These are phyloP conservation scores for Pangasianodon hypophthalmus DNA, from an alignment of 2,113 vertebrate genomes.

Conservation along the genomic window DNA sequence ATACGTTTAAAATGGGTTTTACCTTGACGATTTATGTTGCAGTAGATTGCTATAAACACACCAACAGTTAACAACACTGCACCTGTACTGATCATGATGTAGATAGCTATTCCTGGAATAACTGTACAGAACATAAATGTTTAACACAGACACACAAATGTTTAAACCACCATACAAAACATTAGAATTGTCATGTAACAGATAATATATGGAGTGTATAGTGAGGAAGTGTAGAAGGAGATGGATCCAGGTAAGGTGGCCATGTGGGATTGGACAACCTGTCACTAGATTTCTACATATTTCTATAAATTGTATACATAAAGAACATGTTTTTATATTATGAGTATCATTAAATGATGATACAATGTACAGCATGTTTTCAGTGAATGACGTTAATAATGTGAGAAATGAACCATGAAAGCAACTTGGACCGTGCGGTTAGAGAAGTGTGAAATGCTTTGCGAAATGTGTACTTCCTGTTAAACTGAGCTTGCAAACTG, in stretches of 20 bases:
- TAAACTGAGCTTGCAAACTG: too few species aligned
- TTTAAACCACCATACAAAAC: not conserved
- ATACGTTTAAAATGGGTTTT: not conserved
- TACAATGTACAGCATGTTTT: too few species aligned
- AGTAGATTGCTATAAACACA: not conserved
- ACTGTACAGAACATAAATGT: not conserved
- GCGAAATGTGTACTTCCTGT: too few species aligned
- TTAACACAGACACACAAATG: not conserved
- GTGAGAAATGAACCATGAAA: not conserved
- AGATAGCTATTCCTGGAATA: not conserved
- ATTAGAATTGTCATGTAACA: not conserved
- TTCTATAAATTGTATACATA: not conserved
- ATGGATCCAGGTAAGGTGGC: not conserved
- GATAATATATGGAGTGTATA: not conserved
- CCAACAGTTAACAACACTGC: slow-evolving; percentile 17
- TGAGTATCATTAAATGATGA: too few species aligned
- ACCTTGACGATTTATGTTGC: not conserved
- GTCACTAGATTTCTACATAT: too few species aligned
- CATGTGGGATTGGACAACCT: too few species aligned
- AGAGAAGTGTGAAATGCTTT: not conserved
- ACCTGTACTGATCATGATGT: not conserved
- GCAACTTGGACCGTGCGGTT: not conserved
- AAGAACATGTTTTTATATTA: too few species aligned
- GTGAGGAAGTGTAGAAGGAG: not conserved
- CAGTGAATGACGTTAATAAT: not conserved